Evolutionary conservation across 2,888 invertebrate species (phyloP), one percentile per base, ranked within the genome.

Genomic region (Homarus gammarus): DNA sequence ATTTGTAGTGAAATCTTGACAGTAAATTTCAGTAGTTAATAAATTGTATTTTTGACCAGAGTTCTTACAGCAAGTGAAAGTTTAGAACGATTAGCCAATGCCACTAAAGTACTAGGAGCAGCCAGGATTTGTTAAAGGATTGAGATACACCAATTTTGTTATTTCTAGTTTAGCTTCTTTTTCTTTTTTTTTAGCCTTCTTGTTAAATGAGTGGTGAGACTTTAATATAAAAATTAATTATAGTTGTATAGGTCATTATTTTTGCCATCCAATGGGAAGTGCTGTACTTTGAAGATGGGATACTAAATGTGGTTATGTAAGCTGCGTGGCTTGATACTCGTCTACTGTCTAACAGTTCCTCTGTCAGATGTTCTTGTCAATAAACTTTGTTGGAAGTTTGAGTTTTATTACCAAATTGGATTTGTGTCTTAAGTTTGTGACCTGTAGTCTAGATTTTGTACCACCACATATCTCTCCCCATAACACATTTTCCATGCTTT

Each of bases 281-380:
- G 36, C 15, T 73, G 40, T 73, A 36, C 15, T 73, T 38, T 36
- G 38, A 38, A n/a, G 73, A 40, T 38, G 38, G 18, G n/a, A 70
- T 18, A 70, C 31, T 70, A 18, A 70, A n/a, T 36, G 49, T 0
- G 56, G 56, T 22, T 56, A 5, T 56, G 15, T 22, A 56, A 12
- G 22, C 22, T 12, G 56, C 5, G 56, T 56, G 56, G 56, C 56
- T 18, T 70, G 18, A 70, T 70, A 27, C 70, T 31, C 70, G n/a
- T 73, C 15, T n/a, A 12, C 22, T 73, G 73, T 22, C 73, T 38
- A 36, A 22, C 73, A 36, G 73, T 73, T 73, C 51, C 44, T 78
- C 78, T 78, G 78, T 78, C 51, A 51, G 78, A 78, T 78, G 33
- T 40, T 78, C 78, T 78, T 78, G 51, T 78, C 78, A 78, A 78